Evolutionary conservation across 2,797 vertebrate species (phyloP), one percentile per base, ranked within the genome.

Genomic region (Onychomys torridus): DNA sequence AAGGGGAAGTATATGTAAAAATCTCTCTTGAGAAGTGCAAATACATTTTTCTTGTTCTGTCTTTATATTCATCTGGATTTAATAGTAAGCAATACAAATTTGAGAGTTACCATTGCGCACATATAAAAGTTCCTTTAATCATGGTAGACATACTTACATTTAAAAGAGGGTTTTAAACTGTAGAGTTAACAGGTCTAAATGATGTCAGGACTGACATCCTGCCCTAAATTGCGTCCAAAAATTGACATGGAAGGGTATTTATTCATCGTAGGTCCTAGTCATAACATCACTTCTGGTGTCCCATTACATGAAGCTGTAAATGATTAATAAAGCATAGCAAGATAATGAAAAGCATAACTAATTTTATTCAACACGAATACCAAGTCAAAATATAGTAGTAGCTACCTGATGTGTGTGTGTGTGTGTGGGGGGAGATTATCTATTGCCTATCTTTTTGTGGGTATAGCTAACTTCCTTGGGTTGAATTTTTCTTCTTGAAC

Each of bases 311-410:
- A 52, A 77, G 16, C 7, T 91, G 94, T 27, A 7, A 23, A 14
- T 23, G 52, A 89, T 37, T 37, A 34, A 6, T 73, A 34, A 6
- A 65, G 25, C 34, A 17, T 76, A 77, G 82, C 52, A 63, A 85
- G n/a, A 59, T 49, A 85, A 65, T 92, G 21, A 89, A 46, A 4
- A 75, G 17, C 34, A 92, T 34, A 95, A 37, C 23, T 95, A 90
- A 97, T 82, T 84, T 92, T 52, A 34, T 1, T 17, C 10, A 77
- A 82, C 86, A 89, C 69, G 11, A 81, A 75, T 65, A 49, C 1
- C 1, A 52, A 88, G 75, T 94, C 61, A 89, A 57, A 94, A 91
- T 95, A 89, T 95, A 57, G 92, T 37, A 79, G 71, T 34, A 85
- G 71, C 11, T 88, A 29, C 46, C 46, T 93, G 43, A 89, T 95